These are phyloP conservation scores for Dunckerocampus dactyliophorus DNA, from an alignment of 2,113 vertebrate species.

Conservation along the genomic window DNA sequence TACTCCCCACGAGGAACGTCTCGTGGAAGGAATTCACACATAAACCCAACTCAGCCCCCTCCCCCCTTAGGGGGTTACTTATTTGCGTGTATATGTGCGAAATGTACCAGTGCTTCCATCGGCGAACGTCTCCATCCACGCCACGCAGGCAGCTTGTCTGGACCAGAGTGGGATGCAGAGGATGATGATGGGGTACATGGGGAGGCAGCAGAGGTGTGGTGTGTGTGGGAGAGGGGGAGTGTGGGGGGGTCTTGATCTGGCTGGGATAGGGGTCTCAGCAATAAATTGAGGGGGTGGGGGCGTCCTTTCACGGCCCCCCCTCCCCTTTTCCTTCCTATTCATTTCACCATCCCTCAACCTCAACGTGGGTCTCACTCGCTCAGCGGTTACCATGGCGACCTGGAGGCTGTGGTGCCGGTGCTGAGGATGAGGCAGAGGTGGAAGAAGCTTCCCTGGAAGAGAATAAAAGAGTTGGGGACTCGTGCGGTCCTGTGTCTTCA, in stretches of 20 bases:
- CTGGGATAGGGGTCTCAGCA: constrained; percentile 55
- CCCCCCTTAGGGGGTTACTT: background rate
- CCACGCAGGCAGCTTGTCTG: constrained; percentile 79
- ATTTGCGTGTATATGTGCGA: background rate
- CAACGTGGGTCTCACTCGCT: constrained; percentile 72
- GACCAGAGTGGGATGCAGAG: constrained; percentile 70
- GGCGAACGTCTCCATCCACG: constrained; percentile 84
- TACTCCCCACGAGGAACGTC: too few species aligned
- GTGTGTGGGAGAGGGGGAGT: constrained; percentile 70
- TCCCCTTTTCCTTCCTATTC: constrained; percentile 54
- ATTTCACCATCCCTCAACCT: constrained; percentile 68
- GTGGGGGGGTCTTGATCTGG: constrained; percentile 25
- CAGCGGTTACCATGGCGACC: constrained; percentile 73
- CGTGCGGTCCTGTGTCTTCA: constrained; percentile 24
- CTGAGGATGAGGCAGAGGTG: constrained; percentile 63
- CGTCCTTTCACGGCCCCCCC: constrained; percentile 62
- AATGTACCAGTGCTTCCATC: constrained; percentile 88
- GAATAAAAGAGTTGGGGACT: constrained; percentile 48
- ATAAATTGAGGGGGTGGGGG: constrained; percentile 64
- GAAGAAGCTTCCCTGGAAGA: constrained; percentile 36
- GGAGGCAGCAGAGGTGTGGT: constrained; percentile 64
- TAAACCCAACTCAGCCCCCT: too few species aligned
- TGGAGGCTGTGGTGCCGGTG: constrained; percentile 61
- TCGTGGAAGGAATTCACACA: too few species aligned
- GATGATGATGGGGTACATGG: constrained; percentile 44